Base-by-base conservation (phyloP, 2,888 invertebrate genomes). In the Brachyptera putata region DNA sequence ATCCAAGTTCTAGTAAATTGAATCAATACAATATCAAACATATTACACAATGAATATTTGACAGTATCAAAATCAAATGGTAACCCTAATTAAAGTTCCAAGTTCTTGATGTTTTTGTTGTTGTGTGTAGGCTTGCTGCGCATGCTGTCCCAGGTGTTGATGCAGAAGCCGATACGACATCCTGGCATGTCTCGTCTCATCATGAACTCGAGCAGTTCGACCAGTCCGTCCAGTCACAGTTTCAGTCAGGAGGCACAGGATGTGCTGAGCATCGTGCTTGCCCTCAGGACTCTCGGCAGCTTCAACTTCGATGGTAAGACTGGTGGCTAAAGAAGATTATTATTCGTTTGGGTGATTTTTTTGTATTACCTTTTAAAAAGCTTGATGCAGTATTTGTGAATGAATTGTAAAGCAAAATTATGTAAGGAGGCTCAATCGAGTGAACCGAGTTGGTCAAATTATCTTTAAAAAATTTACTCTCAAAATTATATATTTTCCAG, bases 141-240 rank as follows among this genome's bases (percentile, higher is more conserved):
- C 69, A 94, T 96, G 83, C 77, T 99, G 3, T 95, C 94, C 1
- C 83, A 91, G 69, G 90, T 94, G 53, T 75, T 98, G 58, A 89
- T 96, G 84, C 91, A 93, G 69, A 90, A 91, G 71, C 89, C 89
- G 0, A 80, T 91, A 57, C 77, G 87, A 36, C 90, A 93, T 75
- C 89, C 89, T 2, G 91, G 91, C 3, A 86, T 87, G 68, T 89
- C 89, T 0, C 81, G 83, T 66, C 85, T 84, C 68, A 70, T 79
- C 57, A 69, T 64, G 56, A 46, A 39, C 36, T 48, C 63, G 16
- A 22, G 49, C 13, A 34, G 56, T 18, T 25, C 57, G n/a, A 34
- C 22, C 3, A 48, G 57, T 14, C 21, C 37, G 25, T 34, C 41
- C 22, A 41, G 48, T 9, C 59, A 60, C n/a, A 25, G 49, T 48